Evolutionary conservation across 2,113 vertebrate species (phyloP).

Genomic region (Promerops cafer): DNA sequence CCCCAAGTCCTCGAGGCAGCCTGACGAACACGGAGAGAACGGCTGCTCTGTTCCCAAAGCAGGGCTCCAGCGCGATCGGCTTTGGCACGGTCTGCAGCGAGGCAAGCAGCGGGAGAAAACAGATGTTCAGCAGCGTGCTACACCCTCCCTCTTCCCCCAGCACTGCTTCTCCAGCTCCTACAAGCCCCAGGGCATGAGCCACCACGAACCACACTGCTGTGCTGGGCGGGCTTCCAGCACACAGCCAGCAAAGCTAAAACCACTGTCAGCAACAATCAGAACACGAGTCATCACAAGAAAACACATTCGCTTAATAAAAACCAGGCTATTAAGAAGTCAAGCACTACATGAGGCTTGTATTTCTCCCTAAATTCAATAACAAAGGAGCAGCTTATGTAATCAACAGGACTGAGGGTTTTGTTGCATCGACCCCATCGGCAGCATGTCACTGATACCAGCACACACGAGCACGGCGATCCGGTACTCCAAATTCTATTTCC

Average conservation of each 20-base stretch:
- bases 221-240: background rate
- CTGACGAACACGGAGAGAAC: conserved; percentile 97
- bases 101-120: background rate
- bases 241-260: background rate
- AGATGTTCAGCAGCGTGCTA: background rate
- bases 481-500: background rate
- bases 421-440: background rate
- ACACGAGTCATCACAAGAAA: background rate
- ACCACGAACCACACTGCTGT: background rate
- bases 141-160: background rate
- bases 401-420: background rate
- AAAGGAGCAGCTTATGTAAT: background rate
- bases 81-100: conserved; percentile 86
- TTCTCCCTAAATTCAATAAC: background rate
- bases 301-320: background rate
- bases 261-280: background rate
- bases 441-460: fast-evolving
- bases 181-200: background rate
- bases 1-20: conserved; percentile 89
- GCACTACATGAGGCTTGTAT: background rate
- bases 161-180: fast-evolving
- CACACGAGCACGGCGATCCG: fast-evolving
- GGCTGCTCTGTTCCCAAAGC: conserved; percentile 95
- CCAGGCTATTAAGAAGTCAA: background rate
- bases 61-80: conserved; percentile 96